Evolutionary conservation across 2,888 invertebrate genomes (phyloP).

Genomic region (Siphlonurus alternatus): DNA sequence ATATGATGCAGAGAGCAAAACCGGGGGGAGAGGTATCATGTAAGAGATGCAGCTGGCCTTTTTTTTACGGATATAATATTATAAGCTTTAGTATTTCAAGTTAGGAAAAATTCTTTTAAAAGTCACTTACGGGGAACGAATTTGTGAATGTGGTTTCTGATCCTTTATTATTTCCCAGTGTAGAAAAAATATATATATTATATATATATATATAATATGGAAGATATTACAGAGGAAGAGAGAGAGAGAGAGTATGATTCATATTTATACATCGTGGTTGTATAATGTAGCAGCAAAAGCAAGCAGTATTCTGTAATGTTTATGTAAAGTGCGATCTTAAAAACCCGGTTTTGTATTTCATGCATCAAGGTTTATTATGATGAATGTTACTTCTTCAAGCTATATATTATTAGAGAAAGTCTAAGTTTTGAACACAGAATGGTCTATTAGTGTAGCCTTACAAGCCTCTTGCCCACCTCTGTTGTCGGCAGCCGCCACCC

Average conservation of each 20-base stretch:
- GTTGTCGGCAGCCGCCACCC: too few relatives aligned
- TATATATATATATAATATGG: too few relatives aligned
- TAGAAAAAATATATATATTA: too few relatives aligned
- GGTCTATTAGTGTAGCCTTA: not conserved
- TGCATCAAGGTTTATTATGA: not conserved
- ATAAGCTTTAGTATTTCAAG: not conserved
- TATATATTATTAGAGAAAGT: not conserved
- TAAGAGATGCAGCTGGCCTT: not conserved
- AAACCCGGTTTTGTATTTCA: not conserved
- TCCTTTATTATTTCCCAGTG: not conserved
- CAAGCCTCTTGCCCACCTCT: too few relatives aligned
- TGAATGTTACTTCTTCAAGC: not conserved
- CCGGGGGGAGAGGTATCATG: not conserved
- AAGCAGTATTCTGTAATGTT: not conserved
- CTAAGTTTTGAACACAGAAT: not conserved
- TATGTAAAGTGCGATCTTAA: not conserved
- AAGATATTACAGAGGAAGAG: too few relatives aligned
- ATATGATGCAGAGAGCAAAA: not conserved
- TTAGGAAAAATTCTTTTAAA: not conserved
- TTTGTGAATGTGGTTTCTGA: not conserved
- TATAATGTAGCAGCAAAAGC: too few relatives aligned
- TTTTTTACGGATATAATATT: not conserved
- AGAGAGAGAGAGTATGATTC: too few relatives aligned
- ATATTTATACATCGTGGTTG: too few relatives aligned
- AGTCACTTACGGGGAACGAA: not conserved